phyloP scores from a whole-genome alignment of 2,888 invertebrate genomes.

The Steinernema carpocapsae region DNA sequence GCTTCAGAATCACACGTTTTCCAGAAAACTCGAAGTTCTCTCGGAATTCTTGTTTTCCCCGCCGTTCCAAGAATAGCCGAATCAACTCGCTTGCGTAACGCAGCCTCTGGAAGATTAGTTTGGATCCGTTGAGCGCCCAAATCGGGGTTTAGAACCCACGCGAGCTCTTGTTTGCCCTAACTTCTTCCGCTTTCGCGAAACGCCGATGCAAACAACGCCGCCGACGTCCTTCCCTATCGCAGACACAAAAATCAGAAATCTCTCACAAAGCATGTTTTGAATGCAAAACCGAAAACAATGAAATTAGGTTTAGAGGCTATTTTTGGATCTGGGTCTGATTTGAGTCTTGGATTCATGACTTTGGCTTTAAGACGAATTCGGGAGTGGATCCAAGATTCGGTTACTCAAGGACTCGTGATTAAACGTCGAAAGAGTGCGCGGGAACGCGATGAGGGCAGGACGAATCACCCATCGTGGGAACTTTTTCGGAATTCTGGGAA shows the following conservation, averaged over 20 bases:
- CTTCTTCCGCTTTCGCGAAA: too few species aligned
- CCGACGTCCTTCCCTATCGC: too few species aligned
- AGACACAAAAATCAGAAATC: not conserved
- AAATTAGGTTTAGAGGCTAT: not conserved
- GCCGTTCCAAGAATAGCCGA: too few species aligned
- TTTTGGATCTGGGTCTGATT: constrained; percentile 1
- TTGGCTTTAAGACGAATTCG: not conserved
- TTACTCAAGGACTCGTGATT: not conserved
- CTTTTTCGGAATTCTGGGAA: not conserved
- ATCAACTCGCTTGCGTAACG: too few species aligned
- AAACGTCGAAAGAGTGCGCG: not conserved
- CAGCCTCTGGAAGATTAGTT: too few species aligned
- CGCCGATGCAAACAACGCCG: too few species aligned
- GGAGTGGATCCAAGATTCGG: not conserved
- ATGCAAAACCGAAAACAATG: not conserved
- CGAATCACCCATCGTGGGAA: not conserved
- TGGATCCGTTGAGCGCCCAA: too few species aligned
- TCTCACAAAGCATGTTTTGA: constrained; percentile 5
- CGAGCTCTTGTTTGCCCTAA: too few species aligned
- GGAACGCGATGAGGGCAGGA: not conserved
- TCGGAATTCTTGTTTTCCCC: too few species aligned
- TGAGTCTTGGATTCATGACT: not conserved
- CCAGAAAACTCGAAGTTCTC: too few species aligned
- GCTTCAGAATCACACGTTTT: too few species aligned
- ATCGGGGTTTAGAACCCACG: too few species aligned